Evolutionary conservation across 2,888 invertebrate species (phyloP), one percentile per base, ranked within the genome.

Genomic region (Scelioninae gen. 1): DNA sequence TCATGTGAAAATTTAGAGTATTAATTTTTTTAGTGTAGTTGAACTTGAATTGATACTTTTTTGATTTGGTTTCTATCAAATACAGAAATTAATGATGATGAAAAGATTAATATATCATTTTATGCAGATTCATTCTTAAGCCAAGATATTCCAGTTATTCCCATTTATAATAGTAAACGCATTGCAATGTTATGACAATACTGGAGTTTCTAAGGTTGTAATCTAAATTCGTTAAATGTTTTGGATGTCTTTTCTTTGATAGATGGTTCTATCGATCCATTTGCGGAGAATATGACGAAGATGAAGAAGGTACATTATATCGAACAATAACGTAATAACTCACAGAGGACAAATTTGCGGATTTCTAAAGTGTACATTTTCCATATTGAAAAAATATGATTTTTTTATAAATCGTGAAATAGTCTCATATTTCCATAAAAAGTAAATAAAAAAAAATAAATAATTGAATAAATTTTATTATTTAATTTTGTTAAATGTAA

Each of bases 291-390:
- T 53, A 49, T 71, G 76, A 82, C 76, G 72, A 76, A 76, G 82
- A 82, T 53, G 72, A 76, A 76, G 82, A 82, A 55, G 63, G 60
- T 66, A 66, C 72, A 76, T 76, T 82, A 82, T 82, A 82, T 66
- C 66, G 58, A 76, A 63, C 82, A 82, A 76, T 76, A 82, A 72
- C 40, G 60, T 40, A 82, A 82, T 82, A 80, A 68, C 66, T 71
- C 82, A 53, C n/a, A 32, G 32, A 10, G 60, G 82, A 76, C 76
- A 76, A 82, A 82, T 76, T 66, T 55, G 11, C 49, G 53, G 51
- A 76, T 71, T 71, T 72, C 31, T 16, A n/a, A 56, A 56, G 56
- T 49, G 47, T 56, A 49, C 23, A 45, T 65, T 75, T 65, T 63
- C 45, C 13, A 56, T 31, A 38, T 15, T 29, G 11, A 49, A 51